Conservation (phyloP, 2,888 invertebrate genomes). For the Unio pictorum region DNA sequence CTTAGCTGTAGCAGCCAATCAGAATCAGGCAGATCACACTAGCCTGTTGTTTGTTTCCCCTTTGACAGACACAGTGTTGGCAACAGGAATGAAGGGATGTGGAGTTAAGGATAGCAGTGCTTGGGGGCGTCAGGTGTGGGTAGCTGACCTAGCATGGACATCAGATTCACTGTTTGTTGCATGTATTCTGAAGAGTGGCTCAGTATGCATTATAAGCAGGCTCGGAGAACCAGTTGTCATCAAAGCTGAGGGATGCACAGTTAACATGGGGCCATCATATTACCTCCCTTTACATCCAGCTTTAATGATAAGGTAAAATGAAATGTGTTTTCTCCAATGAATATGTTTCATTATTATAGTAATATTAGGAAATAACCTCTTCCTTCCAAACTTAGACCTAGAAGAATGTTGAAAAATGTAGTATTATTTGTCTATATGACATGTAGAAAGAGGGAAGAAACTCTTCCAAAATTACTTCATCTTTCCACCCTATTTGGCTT, state of each 20-base stretch:
- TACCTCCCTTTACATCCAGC: constrained; percentile 68
- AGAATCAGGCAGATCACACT: constrained; percentile 53
- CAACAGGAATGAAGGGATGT: constrained; percentile 57
- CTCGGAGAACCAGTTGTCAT: constrained; percentile 66
- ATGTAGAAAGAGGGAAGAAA: too few relatives aligned
- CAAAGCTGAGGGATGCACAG: constrained; percentile 57
- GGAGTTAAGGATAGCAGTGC: constrained; percentile 44
- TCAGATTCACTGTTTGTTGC: constrained; percentile 64
- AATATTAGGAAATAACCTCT: too few relatives aligned
- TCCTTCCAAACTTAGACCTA: too few relatives aligned
- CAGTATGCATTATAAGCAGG: constrained; percentile 62
- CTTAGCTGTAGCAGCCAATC: constrained; percentile 67
- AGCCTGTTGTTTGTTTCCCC: constrained; percentile 65
- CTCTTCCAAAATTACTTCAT: too few relatives aligned
- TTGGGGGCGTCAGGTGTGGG: constrained; percentile 59
- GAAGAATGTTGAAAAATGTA: too few relatives aligned
- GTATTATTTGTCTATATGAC: too few relatives aligned
- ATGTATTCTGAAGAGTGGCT: constrained; percentile 63
- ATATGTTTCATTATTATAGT: too few relatives aligned
- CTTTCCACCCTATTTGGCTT: too few relatives aligned
- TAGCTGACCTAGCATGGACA: constrained; percentile 65
- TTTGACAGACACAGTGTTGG: constrained; percentile 60
- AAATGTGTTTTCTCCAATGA: too few relatives aligned
- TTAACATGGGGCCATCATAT: constrained; percentile 65
- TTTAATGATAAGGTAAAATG: constrained; percentile 49